Evolutionary conservation across 2,888 invertebrate species (phyloP), one percentile per base, ranked within the genome.

Genomic region (Unio pictorum): DNA sequence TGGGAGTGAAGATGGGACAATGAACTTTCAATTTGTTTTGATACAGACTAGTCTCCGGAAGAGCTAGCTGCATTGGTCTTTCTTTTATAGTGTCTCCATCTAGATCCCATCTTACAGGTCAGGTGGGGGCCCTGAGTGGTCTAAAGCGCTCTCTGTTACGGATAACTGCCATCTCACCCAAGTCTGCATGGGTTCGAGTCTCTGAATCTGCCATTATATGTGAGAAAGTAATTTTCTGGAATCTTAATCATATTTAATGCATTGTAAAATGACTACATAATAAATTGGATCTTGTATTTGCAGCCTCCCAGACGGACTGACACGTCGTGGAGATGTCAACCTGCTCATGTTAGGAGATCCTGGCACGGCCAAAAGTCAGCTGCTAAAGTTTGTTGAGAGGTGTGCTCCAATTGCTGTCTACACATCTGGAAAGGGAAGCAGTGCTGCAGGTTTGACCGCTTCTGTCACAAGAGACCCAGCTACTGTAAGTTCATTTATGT

Each of bases 391-490:
- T 88, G 98, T 98, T 0, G 98, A 99, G 90, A 94, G 94, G 84
- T 97, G 96, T 28, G 93, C 98, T 0, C 98, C 98, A 0, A 95
- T 98, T 82, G 96, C 95, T 0, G 96, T 92, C 55, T 99, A 99
- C 89, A 99, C 99, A 0, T 99, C 98, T 0, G 99, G 99, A n/a
- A 99, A 99, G 91, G 99, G 99, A 4, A 98, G 98, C 79, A 98
- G 98, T 84, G 99, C 99, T 3, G 99, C 99, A 73, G 99, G 99
- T 90, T 93, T 99, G 57, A 99, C 99, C 30, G 99, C 99, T 0
- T 98, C 98, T 0, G 98, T 99, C 54, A 95, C 94, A 77, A 92
- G 98, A 81, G 99, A 99, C 91, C 98, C 98, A 3, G 92, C 93
- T 18, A 94, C 97, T 71, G 97, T 98, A 91, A 93, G 93, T 85